Percentiles rank a stretch among this genome's conserved stretches.
Conservation (phyloP, 2,113 vertebrate species). For the Aptenodytes patagonicus region DNA sequence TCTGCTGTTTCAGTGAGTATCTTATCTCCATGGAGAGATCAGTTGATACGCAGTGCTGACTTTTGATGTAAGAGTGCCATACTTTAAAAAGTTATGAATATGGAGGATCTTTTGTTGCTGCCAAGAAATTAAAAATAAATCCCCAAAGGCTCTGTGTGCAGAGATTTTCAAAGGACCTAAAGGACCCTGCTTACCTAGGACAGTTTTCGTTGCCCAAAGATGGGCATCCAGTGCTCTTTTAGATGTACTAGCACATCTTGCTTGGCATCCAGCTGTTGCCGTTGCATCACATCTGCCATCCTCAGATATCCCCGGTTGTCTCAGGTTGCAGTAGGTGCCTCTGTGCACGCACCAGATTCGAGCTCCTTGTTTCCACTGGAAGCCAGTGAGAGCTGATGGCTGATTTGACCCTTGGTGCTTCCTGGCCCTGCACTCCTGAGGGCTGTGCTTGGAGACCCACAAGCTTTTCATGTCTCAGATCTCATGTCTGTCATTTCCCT, state of each 20-base stretch:
- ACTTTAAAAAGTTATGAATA: conserved; percentile 13
- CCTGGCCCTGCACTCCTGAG: background rate
- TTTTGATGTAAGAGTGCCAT: background rate
- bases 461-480: background rate
- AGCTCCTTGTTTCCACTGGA: background rate
- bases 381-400: background rate
- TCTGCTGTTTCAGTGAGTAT: background rate
- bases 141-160: background rate
- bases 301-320: background rate
- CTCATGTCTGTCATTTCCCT: background rate
- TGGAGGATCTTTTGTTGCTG: background rate
- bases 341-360: too few species aligned
- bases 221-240: background rate
- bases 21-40: background rate
- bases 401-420: background rate
- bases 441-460: background rate
- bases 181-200: background rate
- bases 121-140: conserved; percentile 20
- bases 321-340: background rate
- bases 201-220: background rate
- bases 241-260: background rate
- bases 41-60: background rate
- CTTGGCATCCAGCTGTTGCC: background rate
- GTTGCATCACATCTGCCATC: background rate
- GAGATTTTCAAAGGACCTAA: background rate